Evolutionary conservation across 1,140 invertebrate genomes (phyloP).

Genomic region (Notospermus geniculatus): DNA sequence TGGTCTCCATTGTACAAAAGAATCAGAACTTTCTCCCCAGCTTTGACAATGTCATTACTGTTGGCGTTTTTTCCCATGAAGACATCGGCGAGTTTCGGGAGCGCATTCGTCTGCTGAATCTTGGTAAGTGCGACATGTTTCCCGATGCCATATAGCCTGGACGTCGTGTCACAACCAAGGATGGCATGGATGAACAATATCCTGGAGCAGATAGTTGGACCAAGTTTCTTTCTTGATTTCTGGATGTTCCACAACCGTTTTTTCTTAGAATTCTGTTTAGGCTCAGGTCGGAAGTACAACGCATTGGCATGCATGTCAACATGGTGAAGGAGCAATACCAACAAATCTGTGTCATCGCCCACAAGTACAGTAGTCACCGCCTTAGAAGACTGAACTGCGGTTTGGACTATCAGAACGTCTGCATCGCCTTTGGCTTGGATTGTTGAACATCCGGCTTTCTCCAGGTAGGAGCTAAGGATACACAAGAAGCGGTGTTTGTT

Average conservation of each 20-base stretch:
- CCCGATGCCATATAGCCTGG: conserved; percentile 20
- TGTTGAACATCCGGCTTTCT: background rate
- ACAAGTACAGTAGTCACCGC: background rate
- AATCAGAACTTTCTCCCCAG: conserved; percentile 17
- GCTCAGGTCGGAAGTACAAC: background rate
- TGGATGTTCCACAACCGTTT: too few relatives aligned
- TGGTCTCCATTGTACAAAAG: conserved; percentile 13
- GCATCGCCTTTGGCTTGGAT: conserved; percentile 4
- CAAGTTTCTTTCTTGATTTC: background rate
- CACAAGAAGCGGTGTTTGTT: background rate
- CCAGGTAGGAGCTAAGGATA: background rate
- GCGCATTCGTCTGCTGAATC: background rate
- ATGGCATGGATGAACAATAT: conserved; percentile 18
- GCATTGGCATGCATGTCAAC: background rate
- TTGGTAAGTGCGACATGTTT: conserved; percentile 15
- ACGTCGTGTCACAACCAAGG: conserved; percentile 25
- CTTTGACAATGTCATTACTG: conserved; percentile 14
- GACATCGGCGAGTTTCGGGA: background rate
- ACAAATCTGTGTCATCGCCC: conserved; percentile 2
- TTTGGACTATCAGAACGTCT: conserved; percentile 2
- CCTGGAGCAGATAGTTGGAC: background rate
- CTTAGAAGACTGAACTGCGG: background rate
- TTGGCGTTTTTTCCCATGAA: background rate
- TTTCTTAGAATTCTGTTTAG: background rate
- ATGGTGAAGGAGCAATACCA: background rate